Evolutionary conservation across 2,888 invertebrate genomes (phyloP).

Genomic region (Lasioglossum leucozonium): DNA sequence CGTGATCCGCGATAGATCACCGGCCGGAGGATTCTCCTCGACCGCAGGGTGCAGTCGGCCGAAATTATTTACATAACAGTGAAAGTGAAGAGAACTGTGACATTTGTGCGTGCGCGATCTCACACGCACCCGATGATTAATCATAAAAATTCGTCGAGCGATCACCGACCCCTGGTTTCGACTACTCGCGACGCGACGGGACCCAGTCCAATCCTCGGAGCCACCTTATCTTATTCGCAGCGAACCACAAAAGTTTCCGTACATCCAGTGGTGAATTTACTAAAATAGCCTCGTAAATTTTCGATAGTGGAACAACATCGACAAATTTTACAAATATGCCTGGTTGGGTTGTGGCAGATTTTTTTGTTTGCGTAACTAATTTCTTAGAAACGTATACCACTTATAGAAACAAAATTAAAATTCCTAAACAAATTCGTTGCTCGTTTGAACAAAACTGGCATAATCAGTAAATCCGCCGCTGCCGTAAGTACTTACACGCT

Average conservation of each 20-base stretch:
- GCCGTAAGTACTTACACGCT: too few relatives aligned
- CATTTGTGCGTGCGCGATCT: conserved; percentile 67
- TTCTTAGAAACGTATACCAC: not conserved
- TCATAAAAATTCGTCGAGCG: conserved; percentile 22
- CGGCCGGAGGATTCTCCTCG: not conserved
- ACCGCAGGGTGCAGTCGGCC: not conserved
- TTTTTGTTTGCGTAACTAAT: too few relatives aligned
- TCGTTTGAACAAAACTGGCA: not conserved
- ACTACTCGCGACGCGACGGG: not conserved
- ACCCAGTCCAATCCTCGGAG: not conserved
- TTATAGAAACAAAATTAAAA: not conserved
- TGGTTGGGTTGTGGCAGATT: too few relatives aligned
- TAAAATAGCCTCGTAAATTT: not conserved
- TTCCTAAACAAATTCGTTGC: not conserved
- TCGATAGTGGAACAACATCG: not conserved
- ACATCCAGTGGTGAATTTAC: not conserved
- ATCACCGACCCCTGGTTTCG: not conserved
- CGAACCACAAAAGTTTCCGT: not conserved
- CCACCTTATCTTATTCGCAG: not conserved
- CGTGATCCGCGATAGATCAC: not conserved
- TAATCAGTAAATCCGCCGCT: too few relatives aligned
- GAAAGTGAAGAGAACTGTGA: conserved; percentile 81
- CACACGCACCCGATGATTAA: conserved; percentile 37
- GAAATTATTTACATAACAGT: conserved; percentile 77
- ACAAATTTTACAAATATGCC: not conserved